A percentile compares a stretch with the other conserved stretches of the same genome.
Conservation (phyloP, 2,888 invertebrate genomes). For the Glyphotaelius pellucidus region DNA sequence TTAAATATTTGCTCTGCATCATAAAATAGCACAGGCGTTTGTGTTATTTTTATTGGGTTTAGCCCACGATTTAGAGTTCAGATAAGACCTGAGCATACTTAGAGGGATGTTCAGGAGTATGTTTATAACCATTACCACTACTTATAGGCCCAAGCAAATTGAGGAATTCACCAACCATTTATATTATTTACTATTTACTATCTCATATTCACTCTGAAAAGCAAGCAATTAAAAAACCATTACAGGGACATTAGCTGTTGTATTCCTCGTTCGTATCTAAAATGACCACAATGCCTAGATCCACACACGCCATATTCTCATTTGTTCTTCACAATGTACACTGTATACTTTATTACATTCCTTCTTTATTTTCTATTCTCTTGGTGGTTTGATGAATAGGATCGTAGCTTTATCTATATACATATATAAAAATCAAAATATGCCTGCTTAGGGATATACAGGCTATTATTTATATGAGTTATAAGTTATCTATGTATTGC, state of each 20-base stretch:
- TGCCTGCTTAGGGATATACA: no score
- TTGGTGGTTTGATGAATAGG: background rate
- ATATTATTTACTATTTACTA: background rate
- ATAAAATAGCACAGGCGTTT: background rate
- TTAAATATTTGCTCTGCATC: background rate
- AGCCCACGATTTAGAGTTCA: background rate
- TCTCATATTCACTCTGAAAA: background rate
- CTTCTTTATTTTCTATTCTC: background rate
- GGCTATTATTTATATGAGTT: no score
- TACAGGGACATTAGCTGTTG: background rate
- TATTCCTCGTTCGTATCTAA: background rate
- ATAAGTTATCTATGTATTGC: no score
- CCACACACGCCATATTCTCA: slow-evolving; percentile 10
- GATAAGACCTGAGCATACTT: background rate
- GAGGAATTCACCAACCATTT: background rate
- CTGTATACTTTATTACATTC: background rate
- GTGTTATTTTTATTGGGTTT: background rate
- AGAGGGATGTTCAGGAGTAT: background rate
- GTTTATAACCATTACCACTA: background rate
- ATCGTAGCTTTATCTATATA: background rate
- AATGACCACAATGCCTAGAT: background rate
- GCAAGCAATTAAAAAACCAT: slow-evolving; percentile 29
- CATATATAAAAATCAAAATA: no score
- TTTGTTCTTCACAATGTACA: background rate
- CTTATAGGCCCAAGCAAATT: background rate